Conservation (phyloP, 1,140 invertebrate genomes). For the Trichonephila inaurata region DNA sequence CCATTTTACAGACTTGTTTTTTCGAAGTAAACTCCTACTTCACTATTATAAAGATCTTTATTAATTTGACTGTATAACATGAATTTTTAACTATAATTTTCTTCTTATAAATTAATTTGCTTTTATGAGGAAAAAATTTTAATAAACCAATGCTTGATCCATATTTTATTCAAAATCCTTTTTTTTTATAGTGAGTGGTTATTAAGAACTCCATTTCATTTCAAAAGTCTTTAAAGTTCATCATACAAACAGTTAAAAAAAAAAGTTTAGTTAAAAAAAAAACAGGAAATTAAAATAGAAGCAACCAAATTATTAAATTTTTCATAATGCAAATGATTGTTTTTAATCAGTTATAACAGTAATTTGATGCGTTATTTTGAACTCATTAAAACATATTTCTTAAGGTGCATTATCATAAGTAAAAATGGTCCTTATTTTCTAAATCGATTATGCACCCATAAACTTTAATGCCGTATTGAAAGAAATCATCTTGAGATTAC, state of each 20-base stretch:
- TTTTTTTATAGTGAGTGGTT: not conserved
- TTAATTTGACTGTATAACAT: not conserved
- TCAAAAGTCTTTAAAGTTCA: no score
- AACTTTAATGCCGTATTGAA: not conserved
- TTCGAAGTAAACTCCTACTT: not conserved
- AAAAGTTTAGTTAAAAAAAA: no score
- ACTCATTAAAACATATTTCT: not conserved
- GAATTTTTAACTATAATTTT: not conserved
- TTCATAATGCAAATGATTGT: no score
- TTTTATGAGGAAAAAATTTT: not conserved
- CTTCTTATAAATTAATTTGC: not conserved
- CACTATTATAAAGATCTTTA: not conserved
- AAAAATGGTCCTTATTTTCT: constrained; percentile 7
- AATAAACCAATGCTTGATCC: not conserved
- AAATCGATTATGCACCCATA: not conserved
- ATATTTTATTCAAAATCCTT: not conserved
- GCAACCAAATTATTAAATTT: no score
- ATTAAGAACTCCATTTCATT: not conserved
- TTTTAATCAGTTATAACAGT: no score
- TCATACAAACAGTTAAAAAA: no score
- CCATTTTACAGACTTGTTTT: not conserved
- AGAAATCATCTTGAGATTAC: not conserved
- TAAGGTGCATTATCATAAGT: not conserved
- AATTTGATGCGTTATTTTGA: no score
- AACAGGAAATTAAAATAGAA: no score